A percentile compares a stretch with the other conserved stretches of the same genome.
These are phyloP conservation scores for Gambelia wislizenii DNA, from an alignment of 2,797 vertebrate species.

Conservation along the genomic window DNA sequence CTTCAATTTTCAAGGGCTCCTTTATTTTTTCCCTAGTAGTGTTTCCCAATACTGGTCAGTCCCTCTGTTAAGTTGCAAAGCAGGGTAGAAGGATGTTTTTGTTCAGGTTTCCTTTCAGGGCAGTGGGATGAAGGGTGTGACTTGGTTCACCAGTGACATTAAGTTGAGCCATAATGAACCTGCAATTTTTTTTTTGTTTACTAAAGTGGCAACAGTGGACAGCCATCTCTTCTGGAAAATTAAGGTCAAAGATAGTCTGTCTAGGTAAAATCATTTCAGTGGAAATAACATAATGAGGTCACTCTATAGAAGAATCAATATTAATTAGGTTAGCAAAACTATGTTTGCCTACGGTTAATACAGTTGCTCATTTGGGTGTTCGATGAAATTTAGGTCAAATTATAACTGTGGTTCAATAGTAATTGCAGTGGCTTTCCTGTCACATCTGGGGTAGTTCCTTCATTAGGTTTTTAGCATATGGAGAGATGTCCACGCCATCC, in stretches of 20 bases:
- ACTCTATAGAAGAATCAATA: not conserved
- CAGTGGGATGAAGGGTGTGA: not conserved
- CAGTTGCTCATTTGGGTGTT: slow-evolving; percentile 10
- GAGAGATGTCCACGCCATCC: too few species aligned
- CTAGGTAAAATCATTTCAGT: slow-evolving; percentile 8
- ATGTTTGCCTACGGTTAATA: slow-evolving; percentile 8
- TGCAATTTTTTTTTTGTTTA: not conserved
- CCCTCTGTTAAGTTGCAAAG: slow-evolving; percentile 29
- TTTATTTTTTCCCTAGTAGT: slow-evolving; percentile 28
- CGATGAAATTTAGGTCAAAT: slow-evolving; percentile 18
- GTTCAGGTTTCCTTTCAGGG: not conserved
- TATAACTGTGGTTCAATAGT: not conserved
- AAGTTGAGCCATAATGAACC: not conserved
- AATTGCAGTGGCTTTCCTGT: not conserved
- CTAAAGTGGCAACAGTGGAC: not conserved
- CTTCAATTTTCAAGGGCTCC: slow-evolving; percentile 61
- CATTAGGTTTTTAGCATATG: not conserved
- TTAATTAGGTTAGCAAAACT: slow-evolving; percentile 40
- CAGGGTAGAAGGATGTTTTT: not conserved
- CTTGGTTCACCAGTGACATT: too few species aligned
- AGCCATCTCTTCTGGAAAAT: not conserved
- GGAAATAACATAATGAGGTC: not conserved
- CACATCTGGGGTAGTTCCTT: not conserved
- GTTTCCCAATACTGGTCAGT: slow-evolving; percentile 42
- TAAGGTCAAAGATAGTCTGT: not conserved